phyloP scores from a whole-genome alignment of 2,888 invertebrate species.

The Atherix ibis region DNA sequence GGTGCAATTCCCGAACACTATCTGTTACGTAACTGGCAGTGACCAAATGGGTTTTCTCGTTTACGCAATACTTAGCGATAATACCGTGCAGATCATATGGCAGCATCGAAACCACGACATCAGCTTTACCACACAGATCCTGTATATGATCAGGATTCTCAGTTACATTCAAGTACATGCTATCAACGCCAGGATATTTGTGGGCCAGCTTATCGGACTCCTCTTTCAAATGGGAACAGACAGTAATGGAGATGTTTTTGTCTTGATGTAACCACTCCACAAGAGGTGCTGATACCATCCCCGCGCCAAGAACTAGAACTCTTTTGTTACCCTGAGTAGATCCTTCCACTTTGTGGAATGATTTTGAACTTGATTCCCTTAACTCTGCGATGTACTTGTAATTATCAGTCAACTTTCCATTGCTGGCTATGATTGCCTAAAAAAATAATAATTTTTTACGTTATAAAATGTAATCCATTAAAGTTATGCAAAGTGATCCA shows the following conservation, averaged over 20 bases:
- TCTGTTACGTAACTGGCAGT: constrained; percentile 91
- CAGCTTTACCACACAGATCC: constrained; percentile 53
- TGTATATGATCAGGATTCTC: constrained; percentile 50
- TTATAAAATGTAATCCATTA: no score
- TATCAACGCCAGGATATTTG: constrained; percentile 59
- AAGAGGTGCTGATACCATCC: constrained; percentile 84
- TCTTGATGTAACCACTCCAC: constrained; percentile 87
- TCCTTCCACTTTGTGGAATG: constrained; percentile 49
- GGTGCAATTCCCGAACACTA: constrained; percentile 62
- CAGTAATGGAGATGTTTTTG: constrained; percentile 61
- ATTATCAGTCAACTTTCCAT: constrained; percentile 79
- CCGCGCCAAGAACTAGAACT: constrained; percentile 87
- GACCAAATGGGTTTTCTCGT: constrained; percentile 78
- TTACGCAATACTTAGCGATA: constrained; percentile 74
- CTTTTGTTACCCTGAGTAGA: constrained; percentile 45
- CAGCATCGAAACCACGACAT: constrained; percentile 72
- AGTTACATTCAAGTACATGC: constrained; percentile 67
- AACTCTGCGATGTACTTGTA: constrained; percentile 92
- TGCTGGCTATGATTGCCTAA: constrained; percentile 92
- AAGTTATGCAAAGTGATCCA: no score
- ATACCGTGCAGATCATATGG: constrained; percentile 81
- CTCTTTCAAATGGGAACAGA: constrained; percentile 76
- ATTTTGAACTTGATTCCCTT: constrained; percentile 28
- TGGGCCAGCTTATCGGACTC: constrained; percentile 74
- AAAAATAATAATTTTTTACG: constrained; percentile 16